These are phyloP conservation scores for Neogobius melanostomus DNA, from an alignment of 2,113 vertebrate species.

Conservation along the genomic window DNA sequence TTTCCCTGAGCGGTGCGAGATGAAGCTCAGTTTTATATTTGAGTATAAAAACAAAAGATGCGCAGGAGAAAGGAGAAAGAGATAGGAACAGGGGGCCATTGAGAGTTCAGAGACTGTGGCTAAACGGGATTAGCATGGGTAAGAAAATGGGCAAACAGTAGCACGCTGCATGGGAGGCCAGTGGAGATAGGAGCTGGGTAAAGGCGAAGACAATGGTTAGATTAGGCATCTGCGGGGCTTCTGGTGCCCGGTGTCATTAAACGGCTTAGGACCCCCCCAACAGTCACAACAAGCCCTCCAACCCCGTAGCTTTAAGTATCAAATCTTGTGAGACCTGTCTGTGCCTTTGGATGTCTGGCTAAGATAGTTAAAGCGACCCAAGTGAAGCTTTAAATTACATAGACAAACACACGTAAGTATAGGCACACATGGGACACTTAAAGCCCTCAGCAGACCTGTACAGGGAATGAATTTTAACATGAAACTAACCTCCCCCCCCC, in stretches of 20 bases:
- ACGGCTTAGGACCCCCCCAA: constrained; percentile 69
- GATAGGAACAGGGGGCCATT: constrained; percentile 47
- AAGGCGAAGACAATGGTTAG: constrained; percentile 75
- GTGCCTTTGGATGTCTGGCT: constrained; percentile 11
- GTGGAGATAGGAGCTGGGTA: constrained; percentile 51
- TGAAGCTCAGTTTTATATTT: constrained; percentile 51
- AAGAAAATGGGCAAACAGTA: constrained; percentile 74
- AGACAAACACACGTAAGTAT: constrained; percentile 30
- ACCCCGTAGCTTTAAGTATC: constrained; percentile 53
- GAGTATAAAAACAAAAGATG: constrained; percentile 60
- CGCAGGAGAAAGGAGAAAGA: constrained; percentile 10
- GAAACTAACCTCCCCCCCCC: constrained; percentile 25
- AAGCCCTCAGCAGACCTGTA: constrained; percentile 33
- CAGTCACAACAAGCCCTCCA: constrained; percentile 29
- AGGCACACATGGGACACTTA: constrained; percentile 27
- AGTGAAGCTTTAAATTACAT: constrained; percentile 46
- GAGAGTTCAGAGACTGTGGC: constrained; percentile 70
- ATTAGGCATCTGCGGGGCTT: constrained; percentile 82
- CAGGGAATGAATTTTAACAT: constrained; percentile 28
- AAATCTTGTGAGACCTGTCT: constrained; percentile 39
- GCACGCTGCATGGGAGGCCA: constrained; percentile 65
- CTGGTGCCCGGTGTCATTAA: constrained; percentile 73
- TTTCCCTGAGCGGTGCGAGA: neutral
- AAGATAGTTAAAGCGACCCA: constrained; percentile 36
- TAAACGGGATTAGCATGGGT: constrained; percentile 79